Evolutionary conservation across 2,797 vertebrate species (phyloP).

Genomic region (Eleutherodactylus coqui): DNA sequence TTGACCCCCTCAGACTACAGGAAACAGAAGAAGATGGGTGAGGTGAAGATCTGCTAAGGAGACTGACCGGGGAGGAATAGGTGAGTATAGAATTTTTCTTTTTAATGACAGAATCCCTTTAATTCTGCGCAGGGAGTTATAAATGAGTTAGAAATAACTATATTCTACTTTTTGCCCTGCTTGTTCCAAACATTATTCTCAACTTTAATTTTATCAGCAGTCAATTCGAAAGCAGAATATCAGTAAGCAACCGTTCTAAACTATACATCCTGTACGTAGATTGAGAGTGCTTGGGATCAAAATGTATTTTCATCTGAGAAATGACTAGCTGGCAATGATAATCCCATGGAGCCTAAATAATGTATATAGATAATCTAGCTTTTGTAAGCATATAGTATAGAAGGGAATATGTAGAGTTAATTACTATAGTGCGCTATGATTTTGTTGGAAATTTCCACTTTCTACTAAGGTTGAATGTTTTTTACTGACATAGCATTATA

Average conservation of each 20-base stretch:
- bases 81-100: too few relatives aligned
- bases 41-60: too few relatives aligned
- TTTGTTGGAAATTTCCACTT: background rate
- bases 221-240: slow-evolving; percentile 34
- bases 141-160: slow-evolving; percentile 55
- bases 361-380: slow-evolving; percentile 30
- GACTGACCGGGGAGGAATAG: too few relatives aligned
- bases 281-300: slow-evolving; percentile 7
- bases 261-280: slow-evolving; percentile 12
- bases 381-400: background rate
- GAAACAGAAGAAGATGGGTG: too few relatives aligned
- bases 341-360: slow-evolving; percentile 31
- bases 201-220: slow-evolving; percentile 51
- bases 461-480: background rate
- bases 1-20: too few relatives aligned
- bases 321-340: slow-evolving; percentile 43
- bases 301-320: slow-evolving; percentile 29
- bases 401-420: background rate
- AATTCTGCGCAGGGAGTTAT: too few relatives aligned
- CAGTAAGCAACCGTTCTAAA: slow-evolving; percentile 20
- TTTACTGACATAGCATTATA: background rate
- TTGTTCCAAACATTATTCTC: slow-evolving; percentile 47
- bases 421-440: background rate
- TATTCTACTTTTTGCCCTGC: slow-evolving; percentile 32
- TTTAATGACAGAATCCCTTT: too few relatives aligned